Evolutionary conservation across 2,888 invertebrate genomes (phyloP), one percentile per base, ranked within the genome.

Genomic region (Acleris laterana): DNA sequence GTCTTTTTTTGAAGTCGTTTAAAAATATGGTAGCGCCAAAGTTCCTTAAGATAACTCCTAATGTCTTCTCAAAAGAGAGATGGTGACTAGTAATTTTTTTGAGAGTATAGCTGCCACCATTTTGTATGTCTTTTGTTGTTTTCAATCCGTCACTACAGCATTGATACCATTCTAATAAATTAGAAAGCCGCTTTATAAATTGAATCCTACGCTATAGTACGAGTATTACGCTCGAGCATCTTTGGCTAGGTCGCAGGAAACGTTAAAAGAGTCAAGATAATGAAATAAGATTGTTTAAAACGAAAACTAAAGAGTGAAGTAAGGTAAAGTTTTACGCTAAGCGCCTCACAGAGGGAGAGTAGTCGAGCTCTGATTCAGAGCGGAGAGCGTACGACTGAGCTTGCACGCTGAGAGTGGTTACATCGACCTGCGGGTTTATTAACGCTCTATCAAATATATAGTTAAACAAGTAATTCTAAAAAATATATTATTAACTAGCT

Each of bases 381-480:
- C 66, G 66, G 17, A 55, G 66, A 28, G 66, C 66, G 52, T 66
- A 66, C 17, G 66, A 62, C 32, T 66, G 66, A 46, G 66, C 66
- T 48, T 66, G 66, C 46, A 66, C 62, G 32, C 56, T 52, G 62
- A 66, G 62, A 22, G 66, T 66, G 32, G 61, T 62, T 13, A 66
- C 66, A 62, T 66, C 66, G 42, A 66, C 55, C 66, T 66, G 65
- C 7, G 46, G 66, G 51, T 20, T 66, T 48, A 61, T 20, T 20
- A 49, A 49, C 49, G 17, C 28, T 48, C 28, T 32, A 9, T 7
- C 5, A 38, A 44, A 50, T 20, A n/a, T 9, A 20, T 44, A n/a
- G 5, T 42, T 16, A 42, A 42, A 42, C 2, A 16, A n/a, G 0
- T 44, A n/a, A 1, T 6, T n/a, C 1, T 16, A n/a, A 44, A n/a